Evolutionary conservation across 1,140 invertebrate species (phyloP).

Genomic region (Drosophila setifemur): DNA sequence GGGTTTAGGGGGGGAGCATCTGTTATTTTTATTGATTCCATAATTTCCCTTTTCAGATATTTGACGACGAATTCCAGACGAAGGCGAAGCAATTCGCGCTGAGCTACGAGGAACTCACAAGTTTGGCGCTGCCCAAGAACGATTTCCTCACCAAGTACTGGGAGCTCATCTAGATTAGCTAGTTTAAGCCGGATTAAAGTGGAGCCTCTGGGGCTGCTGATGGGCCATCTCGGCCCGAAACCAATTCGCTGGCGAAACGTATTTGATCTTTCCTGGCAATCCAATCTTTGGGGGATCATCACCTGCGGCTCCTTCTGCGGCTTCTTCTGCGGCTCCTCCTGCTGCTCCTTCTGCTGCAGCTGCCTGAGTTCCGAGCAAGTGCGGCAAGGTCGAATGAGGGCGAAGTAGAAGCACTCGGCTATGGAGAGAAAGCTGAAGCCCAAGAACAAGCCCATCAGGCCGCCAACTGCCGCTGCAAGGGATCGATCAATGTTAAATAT

Average conservation of each 20-base stretch:
- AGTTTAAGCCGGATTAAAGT: conserved; percentile 31
- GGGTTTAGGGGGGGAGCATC: no score
- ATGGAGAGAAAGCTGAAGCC: conserved; percentile 91
- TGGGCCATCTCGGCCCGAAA: conserved; percentile 34
- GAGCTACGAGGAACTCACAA: conserved; percentile 85
- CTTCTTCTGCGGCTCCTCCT: no score
- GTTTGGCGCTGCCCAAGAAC: conserved; percentile 44
- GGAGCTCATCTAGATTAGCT: conserved; percentile 37
- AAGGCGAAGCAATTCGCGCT: conserved; percentile 86
- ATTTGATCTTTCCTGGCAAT: conserved; percentile 1
- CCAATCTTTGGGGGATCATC: neutral
- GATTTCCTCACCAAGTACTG: conserved; percentile 56
- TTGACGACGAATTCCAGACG: conserved; percentile 86
- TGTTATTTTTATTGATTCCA: conserved; percentile 37
- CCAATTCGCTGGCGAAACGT: conserved; percentile 37
- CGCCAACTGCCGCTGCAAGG: conserved; percentile 88
- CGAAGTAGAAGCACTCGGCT: conserved; percentile 88
- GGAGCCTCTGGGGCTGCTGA: conserved; percentile 11
- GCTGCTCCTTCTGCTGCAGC: conserved; percentile 1
- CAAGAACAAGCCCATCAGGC: conserved; percentile 90
- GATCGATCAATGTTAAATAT: neutral
- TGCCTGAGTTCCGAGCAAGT: conserved; percentile 49
- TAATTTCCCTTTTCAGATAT: conserved; percentile 82
- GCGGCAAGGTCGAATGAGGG: conserved; percentile 85
- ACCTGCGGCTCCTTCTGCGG: no score